Percentiles rank a stretch among this genome's conserved stretches.
Conservation (phyloP, 2,113 vertebrate species). For the Struthio camelus region DNA sequence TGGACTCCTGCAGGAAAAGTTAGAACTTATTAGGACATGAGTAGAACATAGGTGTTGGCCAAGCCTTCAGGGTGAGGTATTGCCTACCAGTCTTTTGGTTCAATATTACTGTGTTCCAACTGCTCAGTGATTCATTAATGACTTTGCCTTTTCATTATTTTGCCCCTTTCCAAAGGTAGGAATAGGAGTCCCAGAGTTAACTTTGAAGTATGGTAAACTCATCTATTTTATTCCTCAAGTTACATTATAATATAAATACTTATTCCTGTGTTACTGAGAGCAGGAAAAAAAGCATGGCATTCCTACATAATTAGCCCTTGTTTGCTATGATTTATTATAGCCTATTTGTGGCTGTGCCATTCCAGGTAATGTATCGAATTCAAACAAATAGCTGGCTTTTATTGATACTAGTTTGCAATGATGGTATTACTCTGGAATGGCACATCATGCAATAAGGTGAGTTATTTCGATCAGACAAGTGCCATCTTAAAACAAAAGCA, state of each 20-base stretch:
- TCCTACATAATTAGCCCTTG: neutral
- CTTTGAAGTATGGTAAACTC: neutral
- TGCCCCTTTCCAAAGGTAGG: neutral
- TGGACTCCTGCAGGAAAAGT: neutral
- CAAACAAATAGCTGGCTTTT: neutral
- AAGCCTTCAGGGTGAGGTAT: slow-evolving; percentile 32
- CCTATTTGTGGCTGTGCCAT: neutral
- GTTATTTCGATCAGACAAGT: neutral
- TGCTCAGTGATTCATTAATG: slow-evolving; percentile 4
- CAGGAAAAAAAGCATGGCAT: neutral
- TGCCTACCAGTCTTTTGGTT: neutral
- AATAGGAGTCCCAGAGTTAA: neutral
- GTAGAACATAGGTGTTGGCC: slow-evolving; percentile 13
- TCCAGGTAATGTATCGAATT: neutral
- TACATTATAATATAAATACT: neutral
- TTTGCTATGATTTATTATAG: neutral
- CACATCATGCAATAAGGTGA: neutral
- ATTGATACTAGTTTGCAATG: neutral
- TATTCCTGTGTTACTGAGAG: neutral
- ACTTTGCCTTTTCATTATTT: slow-evolving; percentile 27
- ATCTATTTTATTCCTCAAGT: neutral
- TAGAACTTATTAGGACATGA: neutral
- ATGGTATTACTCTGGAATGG: neutral
- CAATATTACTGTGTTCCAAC: neutral
- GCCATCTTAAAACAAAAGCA: neutral